Evolutionary conservation across 2,888 invertebrate genomes (phyloP).

Genomic region (Eilema depressum): DNA sequence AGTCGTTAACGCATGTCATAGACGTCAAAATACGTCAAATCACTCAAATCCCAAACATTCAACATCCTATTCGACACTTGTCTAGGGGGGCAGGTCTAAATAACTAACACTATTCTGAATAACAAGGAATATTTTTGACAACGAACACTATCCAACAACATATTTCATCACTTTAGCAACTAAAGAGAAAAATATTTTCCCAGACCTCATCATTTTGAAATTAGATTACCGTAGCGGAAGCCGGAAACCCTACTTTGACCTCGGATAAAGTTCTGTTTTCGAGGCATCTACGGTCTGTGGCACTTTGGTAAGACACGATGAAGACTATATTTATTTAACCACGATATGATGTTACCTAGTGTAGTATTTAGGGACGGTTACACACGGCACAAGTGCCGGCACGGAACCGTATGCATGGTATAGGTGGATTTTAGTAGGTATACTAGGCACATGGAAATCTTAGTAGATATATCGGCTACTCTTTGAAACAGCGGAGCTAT

Average conservation of each 20-base stretch:
- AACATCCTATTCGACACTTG: too few relatives aligned
- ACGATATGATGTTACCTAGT: background rate
- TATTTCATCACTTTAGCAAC: background rate
- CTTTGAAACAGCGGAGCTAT: too few relatives aligned
- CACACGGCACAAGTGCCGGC: too few relatives aligned
- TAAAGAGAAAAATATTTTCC: slow-evolving; percentile 2
- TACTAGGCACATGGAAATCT: background rate
- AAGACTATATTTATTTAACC: background rate
- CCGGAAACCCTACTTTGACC: background rate
- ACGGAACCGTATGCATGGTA: too few relatives aligned
- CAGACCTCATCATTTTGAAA: background rate
- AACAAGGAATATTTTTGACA: background rate
- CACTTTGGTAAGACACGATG: background rate
- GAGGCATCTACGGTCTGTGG: background rate
- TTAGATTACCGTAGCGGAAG: background rate
- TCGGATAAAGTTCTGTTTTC: slow-evolving; percentile 1
- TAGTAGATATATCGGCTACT: too few relatives aligned
- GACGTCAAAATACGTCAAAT: too few relatives aligned
- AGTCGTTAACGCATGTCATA: too few relatives aligned
- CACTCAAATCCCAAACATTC: too few relatives aligned
- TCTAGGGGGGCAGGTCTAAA: too few relatives aligned
- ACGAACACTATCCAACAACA: background rate
- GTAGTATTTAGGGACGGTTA: background rate
- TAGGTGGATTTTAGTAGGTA: background rate
- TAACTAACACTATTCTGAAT: background rate